Conservation (phyloP, 2,113 vertebrate genomes). For the Hippolais icterina region DNA sequence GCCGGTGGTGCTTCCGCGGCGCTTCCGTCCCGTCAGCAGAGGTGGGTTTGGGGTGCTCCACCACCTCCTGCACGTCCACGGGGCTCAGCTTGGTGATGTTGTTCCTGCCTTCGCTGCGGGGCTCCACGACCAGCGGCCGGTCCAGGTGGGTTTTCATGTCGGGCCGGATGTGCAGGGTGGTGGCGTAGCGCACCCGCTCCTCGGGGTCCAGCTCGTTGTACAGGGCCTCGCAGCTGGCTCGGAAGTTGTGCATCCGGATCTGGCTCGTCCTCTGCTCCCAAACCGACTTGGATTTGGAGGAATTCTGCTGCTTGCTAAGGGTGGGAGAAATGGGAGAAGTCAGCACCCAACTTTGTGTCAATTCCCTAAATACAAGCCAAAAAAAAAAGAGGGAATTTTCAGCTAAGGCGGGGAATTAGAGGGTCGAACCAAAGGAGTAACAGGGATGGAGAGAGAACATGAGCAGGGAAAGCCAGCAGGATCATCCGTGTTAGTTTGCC, state of each 20-base stretch:
- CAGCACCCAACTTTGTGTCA: not conserved
- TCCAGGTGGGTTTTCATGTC: constrained; percentile 95
- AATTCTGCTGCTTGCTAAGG: constrained; percentile 89
- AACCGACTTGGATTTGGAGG: constrained; percentile 88
- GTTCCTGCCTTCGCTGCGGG: constrained; percentile 54
- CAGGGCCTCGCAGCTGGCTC: constrained; percentile 88
- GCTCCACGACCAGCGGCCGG: constrained; percentile 88
- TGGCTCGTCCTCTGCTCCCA: constrained; percentile 95
- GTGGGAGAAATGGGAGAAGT: constrained; percentile 26
- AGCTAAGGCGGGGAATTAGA: not conserved
- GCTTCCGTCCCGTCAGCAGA: constrained; percentile 46
- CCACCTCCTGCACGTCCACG: constrained; percentile 38
- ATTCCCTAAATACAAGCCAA: not conserved
- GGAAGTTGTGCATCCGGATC: constrained; percentile 89
- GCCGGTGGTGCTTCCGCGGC: constrained; percentile 79
- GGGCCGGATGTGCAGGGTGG: constrained; percentile 82
- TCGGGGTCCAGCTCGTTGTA: constrained; percentile 92
- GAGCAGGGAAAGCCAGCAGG: constrained; percentile 34
- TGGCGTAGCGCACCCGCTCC: constrained; percentile 80
- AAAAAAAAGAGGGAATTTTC: not conserved
- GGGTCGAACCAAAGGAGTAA: not conserved
- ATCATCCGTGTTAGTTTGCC: constrained; percentile 33
- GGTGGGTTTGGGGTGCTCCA: constrained; percentile 56
- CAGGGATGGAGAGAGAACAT: constrained; percentile 14
- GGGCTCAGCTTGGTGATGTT: constrained; percentile 67